Conservation (phyloP, 2,113 vertebrate species). For the Colistium nudipinnis region DNA sequence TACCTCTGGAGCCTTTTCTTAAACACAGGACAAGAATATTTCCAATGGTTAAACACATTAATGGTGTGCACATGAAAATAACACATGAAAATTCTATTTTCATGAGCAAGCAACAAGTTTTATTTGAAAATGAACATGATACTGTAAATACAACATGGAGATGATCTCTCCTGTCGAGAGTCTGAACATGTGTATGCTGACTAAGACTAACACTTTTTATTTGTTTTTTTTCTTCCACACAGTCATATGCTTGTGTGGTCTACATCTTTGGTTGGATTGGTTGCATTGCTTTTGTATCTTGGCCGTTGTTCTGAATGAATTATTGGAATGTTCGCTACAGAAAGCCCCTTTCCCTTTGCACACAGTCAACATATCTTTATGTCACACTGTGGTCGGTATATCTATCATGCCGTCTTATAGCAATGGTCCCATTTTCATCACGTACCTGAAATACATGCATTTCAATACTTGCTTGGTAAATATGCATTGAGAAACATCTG, state of each 20-base stretch:
- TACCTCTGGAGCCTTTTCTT: background rate
- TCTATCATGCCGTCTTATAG: background rate
- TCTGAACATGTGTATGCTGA: constrained; percentile 28
- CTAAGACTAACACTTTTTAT: constrained; percentile 36
- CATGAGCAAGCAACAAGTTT: constrained; percentile 46
- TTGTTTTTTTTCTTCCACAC: constrained; percentile 28
- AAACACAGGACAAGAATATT: background rate
- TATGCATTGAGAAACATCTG: constrained; percentile 57
- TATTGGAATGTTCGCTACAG: background rate
- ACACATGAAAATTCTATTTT: constrained; percentile 64
- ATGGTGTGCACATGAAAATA: background rate
- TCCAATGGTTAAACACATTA: constrained; percentile 3
- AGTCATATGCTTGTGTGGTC: constrained; percentile 11
- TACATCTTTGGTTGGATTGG: constrained; percentile 33
- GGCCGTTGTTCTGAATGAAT: constrained; percentile 18
- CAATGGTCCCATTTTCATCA: background rate
- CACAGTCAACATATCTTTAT: background rate
- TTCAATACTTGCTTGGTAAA: constrained; percentile 20
- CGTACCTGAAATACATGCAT: background rate
- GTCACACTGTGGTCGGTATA: background rate
- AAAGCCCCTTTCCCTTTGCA: constrained; percentile 17
- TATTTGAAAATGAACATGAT: background rate
- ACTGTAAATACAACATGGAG: constrained; percentile 36
- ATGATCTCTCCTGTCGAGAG: constrained; percentile 24
- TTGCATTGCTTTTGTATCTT: constrained; percentile 38